A percentile compares a stretch with the other conserved stretches of the same genome.
These are phyloP conservation scores for Deroplatys truncata DNA, from an alignment of 2,888 invertebrate genomes.

Conservation along the genomic window DNA sequence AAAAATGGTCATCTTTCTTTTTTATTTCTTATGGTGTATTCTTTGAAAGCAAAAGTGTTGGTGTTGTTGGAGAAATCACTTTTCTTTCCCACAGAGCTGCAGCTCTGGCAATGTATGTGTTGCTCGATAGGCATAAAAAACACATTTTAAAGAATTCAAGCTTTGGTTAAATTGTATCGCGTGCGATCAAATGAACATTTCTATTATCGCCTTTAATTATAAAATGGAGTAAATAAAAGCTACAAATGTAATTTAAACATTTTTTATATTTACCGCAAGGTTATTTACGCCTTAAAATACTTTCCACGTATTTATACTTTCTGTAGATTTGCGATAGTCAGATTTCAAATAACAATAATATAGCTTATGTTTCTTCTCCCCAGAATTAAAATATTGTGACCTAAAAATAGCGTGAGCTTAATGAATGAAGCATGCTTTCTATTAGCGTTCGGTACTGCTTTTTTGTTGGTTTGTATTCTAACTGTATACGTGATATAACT, in stretches of 20 bases:
- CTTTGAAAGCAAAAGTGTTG: background rate
- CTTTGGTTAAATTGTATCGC: background rate
- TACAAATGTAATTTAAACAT: background rate
- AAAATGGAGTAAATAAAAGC: background rate
- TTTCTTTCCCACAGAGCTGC: background rate
- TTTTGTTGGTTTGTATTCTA: no score
- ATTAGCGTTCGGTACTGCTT: no score
- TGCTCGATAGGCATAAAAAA: background rate
- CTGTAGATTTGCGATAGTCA: no score
- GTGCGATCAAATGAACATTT: background rate
- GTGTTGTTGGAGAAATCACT: background rate
- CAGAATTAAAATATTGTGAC: no score
- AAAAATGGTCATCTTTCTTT: background rate
- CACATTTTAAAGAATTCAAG: background rate
- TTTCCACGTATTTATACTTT: no score
- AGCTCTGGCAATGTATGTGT: background rate
- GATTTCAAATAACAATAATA: no score
- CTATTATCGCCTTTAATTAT: background rate
- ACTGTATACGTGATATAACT: no score
- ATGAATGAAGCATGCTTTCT: no score
- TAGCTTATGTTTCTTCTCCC: no score
- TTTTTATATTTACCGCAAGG: background rate
- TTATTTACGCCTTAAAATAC: no score
- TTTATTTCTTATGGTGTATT: background rate
- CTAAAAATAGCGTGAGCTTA: no score